Base-by-base conservation (phyloP, 2,113 vertebrate species). In the Pungitius pungitius region DNA sequence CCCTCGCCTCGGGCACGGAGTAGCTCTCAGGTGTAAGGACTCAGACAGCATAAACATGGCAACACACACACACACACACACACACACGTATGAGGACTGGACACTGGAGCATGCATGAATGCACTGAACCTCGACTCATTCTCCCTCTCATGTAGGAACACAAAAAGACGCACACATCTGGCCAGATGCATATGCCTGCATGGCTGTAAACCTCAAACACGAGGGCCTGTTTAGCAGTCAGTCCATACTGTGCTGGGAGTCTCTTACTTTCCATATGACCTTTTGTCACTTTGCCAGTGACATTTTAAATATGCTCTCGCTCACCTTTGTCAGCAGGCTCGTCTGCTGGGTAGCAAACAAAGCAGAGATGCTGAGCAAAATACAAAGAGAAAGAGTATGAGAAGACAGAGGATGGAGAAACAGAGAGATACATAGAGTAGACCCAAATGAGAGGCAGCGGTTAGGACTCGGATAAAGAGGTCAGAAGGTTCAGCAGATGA, bases 201-300 rank as follows among this genome's bases (percentile, higher is more conserved):
- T 20, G 35, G 14, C 39, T 45, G 22, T 55, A 86, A 55, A 70
- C 37, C 62, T 20, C 24, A 17, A 22, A 17, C 45, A 69, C 69
- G 24, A 30, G 69, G 52, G 64, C 71, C 92, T 93, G 82, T 82
- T 94, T 93, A 91, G 90, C 87, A 93, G 90, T 92, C 91, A 86
- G 77, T 56, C 75, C 82, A 71, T 89, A 90, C 88, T 90, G 87
- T 82, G 80, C 78, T 86, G 87, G 82, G 85, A 93, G 90, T 90
- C 80, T 89, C 85, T 92, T 90, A 89, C 85, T 92, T 88, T 92
- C 90, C 87, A 90, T 89, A 84, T 88, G 92, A 94, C 91, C 93
- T 94, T 92, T 93, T 93, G 92, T 90, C 92, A 93, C 87, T 91
- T 86, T 89, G 74, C 83, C 66, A 75, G 90, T 93, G 92, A 93